A percentile compares a stretch with the other conserved stretches of the same genome.
These are phyloP conservation scores for Pterois miles DNA, from an alignment of 2,797 vertebrate genomes.

Conservation along the genomic window DNA sequence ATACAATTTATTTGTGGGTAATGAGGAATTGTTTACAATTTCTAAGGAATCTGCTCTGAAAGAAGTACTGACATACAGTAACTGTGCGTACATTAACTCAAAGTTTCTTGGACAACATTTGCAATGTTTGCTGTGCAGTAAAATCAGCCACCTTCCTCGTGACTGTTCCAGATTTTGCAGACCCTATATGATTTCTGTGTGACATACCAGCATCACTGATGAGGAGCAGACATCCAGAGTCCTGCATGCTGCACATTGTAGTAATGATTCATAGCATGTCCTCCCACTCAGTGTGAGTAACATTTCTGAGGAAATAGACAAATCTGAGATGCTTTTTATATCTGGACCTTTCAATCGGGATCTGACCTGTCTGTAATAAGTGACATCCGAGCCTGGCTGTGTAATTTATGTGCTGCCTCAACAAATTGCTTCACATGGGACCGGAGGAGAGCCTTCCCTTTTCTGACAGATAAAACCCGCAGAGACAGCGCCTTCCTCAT, in stretches of 20 bases:
- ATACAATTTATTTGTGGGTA: neutral
- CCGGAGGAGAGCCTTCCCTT: constrained; percentile 40
- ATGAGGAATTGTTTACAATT: neutral
- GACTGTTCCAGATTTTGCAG: neutral
- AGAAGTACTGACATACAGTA: neutral
- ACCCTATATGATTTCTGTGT: neutral
- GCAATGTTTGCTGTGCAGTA: neutral
- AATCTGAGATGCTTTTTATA: constrained; percentile 76
- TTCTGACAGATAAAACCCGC: constrained; percentile 50
- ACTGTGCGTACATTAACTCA: neutral
- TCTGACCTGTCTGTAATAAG: constrained; percentile 77
- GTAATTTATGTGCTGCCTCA: constrained; percentile 78
- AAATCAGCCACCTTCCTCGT: neutral
- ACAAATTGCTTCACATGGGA: constrained; percentile 83
- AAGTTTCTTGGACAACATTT: neutral
- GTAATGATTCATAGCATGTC: constrained; percentile 65
- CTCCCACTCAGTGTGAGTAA: constrained; percentile 49
- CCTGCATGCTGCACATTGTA: constrained; percentile 1
- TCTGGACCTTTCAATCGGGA: constrained; percentile 76
- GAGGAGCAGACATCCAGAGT: constrained; percentile 5
- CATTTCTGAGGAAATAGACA: constrained; percentile 60
- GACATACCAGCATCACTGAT: constrained; percentile 4
- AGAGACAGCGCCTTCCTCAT: constrained; percentile 28
- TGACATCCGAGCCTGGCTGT: constrained; percentile 61
- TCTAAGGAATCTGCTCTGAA: neutral